Conservation (phyloP, 1,140 invertebrate genomes). For the Pseudachorutes palmiensis region DNA sequence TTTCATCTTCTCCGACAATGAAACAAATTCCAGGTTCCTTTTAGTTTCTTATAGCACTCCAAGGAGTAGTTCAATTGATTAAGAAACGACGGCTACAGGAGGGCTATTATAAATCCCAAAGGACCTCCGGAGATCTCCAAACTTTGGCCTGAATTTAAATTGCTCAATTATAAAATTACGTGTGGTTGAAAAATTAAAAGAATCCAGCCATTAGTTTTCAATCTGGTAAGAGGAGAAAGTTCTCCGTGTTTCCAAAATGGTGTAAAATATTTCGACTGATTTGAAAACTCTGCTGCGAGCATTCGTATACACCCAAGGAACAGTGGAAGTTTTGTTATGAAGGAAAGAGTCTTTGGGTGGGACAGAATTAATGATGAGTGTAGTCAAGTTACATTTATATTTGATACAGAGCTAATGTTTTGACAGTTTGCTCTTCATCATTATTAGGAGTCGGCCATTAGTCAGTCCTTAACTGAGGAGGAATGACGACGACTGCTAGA, state of each 20-base stretch:
- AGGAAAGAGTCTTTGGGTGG: too few species aligned
- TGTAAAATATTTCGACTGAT: too few species aligned
- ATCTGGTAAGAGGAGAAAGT: too few species aligned
- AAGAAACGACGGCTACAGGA: neutral
- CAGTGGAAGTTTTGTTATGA: too few species aligned
- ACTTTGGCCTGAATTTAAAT: conserved; percentile 37
- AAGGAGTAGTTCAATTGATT: conserved; percentile 8
- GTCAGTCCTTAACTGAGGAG: neutral
- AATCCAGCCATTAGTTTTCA: too few species aligned
- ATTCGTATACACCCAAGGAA: too few species aligned
- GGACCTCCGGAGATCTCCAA: conserved; percentile 33
- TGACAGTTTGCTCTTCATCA: neutral
- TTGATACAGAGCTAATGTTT: neutral
- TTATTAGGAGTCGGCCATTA: conserved; percentile 8
- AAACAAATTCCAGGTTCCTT: neutral
- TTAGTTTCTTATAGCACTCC: neutral
- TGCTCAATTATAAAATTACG: conserved; percentile 39
- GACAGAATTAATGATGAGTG: too few species aligned
- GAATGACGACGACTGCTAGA: neutral
- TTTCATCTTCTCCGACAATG: too few species aligned
- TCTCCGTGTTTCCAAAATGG: too few species aligned
- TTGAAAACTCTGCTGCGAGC: too few species aligned
- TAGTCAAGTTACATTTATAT: too few species aligned
- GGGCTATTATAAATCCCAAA: neutral
- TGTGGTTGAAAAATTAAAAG: conserved; percentile 31